Conservation (phyloP, 2,888 invertebrate species). For the Eupithecia exiguata region DNA sequence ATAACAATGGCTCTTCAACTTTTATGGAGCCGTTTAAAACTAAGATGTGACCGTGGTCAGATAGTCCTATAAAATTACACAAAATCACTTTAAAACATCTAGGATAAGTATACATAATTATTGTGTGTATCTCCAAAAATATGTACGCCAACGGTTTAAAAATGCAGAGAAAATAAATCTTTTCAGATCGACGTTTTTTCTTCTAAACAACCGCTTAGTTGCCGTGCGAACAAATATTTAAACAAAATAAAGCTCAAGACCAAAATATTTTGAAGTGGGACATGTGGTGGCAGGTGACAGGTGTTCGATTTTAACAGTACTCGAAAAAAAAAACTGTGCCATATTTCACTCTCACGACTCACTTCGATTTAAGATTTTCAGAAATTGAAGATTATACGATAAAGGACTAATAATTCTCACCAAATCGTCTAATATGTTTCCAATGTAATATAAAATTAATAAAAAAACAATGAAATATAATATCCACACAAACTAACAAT, state of each 20-base stretch:
- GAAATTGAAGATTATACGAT: background rate
- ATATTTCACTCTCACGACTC: too few relatives aligned
- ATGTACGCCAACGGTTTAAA: background rate
- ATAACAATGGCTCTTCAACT: constrained; percentile 53
- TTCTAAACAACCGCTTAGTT: too few relatives aligned
- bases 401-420: background rate
- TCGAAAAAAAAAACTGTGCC: too few relatives aligned
- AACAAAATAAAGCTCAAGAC: too few relatives aligned
- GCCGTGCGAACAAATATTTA: too few relatives aligned
- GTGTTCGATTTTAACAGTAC: too few relatives aligned
- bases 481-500: constrained; percentile 2
- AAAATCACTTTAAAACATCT: background rate
- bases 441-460: background rate
- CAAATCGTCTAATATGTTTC: background rate
- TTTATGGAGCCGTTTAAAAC: constrained; percentile 15
- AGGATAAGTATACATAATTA: background rate
- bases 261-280: too few relatives aligned
- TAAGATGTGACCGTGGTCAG: background rate
- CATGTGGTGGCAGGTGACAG: too few relatives aligned
- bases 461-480: background rate
- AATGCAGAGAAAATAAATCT: background rate
- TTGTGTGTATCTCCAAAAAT: background rate
- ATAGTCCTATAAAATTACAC: background rate
- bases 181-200: too few relatives aligned
- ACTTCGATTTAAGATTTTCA: background rate